Conservation (phyloP, 2,113 vertebrate species). For the Petromus typicus region DNA sequence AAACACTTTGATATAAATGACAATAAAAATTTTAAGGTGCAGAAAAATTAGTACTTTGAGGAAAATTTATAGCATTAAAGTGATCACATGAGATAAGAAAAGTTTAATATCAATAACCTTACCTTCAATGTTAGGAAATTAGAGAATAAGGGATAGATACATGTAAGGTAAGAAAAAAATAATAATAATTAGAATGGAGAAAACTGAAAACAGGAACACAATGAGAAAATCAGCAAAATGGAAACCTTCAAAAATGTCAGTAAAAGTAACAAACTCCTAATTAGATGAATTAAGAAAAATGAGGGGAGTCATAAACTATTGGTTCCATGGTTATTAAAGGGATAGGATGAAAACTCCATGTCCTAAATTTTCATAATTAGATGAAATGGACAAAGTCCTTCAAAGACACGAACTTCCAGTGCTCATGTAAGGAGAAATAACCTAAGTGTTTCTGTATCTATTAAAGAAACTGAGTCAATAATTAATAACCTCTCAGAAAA, state of each 20-base stretch:
- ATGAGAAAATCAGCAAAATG: not conserved
- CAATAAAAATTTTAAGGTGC: not conserved
- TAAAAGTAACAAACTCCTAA: too few relatives aligned
- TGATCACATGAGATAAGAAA: not conserved
- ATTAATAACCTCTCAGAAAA: not conserved
- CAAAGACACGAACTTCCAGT: too few relatives aligned
- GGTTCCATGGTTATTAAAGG: not conserved
- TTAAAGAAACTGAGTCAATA: not conserved
- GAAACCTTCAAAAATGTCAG: not conserved
- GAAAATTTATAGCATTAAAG: not conserved
- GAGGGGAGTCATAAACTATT: not conserved
- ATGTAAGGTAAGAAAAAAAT: not conserved
- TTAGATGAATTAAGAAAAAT: too few relatives aligned
- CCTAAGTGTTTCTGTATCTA: not conserved
- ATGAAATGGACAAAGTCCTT: not conserved
- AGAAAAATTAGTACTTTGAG: not conserved
- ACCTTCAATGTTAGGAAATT: not conserved
- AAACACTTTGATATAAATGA: not conserved
- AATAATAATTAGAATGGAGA: conserved; percentile 4
- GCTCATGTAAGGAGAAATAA: too few relatives aligned
- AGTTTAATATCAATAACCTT: not conserved
- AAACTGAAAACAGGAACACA: not conserved
- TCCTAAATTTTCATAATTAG: not conserved
- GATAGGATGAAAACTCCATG: not conserved
- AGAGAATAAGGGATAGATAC: not conserved